Evolutionary conservation across 2,888 invertebrate species (phyloP).

Genomic region (Noctua comes): DNA sequence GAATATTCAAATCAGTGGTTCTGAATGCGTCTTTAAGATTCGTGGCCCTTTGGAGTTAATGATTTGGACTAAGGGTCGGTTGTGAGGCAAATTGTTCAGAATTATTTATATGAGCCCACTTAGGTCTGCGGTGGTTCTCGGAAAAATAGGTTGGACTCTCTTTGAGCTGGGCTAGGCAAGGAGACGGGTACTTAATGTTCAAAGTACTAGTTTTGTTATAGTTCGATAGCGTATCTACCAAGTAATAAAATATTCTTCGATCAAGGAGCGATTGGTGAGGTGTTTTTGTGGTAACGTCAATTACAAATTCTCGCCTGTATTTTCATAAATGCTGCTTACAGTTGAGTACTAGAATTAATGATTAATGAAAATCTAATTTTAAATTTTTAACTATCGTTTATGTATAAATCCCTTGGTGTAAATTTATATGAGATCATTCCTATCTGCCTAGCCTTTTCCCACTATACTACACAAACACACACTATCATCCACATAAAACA

Average conservation of each 20-base stretch:
- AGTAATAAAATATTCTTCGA: neutral
- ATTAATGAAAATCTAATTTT: neutral
- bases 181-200: neutral
- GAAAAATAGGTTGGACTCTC: conserved; percentile 19
- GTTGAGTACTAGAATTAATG: neutral
- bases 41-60: conserved; percentile 56
- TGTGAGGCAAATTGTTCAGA: conserved; percentile 46
- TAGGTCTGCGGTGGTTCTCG: conserved; percentile 1
- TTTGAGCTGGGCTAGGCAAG: neutral
- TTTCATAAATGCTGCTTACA: neutral
- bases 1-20: conserved; percentile 61
- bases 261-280: neutral
- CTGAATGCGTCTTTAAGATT: conserved; percentile 47
- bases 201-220: neutral
- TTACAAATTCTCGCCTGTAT: neutral
- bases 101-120: conserved; percentile 50
- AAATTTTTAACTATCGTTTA: neutral
- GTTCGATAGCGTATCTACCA: neutral
- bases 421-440: neutral
- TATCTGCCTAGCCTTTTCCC: neutral
- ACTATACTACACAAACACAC: too few relatives aligned
- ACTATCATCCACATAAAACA: too few relatives aligned
- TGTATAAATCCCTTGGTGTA: neutral
- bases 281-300: neutral
- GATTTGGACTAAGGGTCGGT: conserved; percentile 49